phyloP scores from a whole-genome alignment of 53 echinoderm and acorn worm species.

The Crossaster papposus region DNA sequence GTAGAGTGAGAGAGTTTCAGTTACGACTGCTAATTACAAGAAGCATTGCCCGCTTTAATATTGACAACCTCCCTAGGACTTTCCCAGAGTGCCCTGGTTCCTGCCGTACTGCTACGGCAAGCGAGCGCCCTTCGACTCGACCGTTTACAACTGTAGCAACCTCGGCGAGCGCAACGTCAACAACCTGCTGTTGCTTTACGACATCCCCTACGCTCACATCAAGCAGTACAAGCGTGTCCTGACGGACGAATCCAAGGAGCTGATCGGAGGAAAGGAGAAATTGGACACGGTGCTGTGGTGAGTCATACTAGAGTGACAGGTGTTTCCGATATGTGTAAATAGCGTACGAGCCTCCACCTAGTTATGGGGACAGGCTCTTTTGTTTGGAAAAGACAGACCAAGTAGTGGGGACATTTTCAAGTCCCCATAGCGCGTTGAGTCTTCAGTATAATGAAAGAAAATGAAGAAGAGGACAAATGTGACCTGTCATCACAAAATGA shows the following conservation, averaged over 20 bases:
- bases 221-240: constrained; percentile 61
- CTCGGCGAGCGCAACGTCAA: constrained; percentile 78
- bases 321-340: too few relatives aligned
- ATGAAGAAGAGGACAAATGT: too few relatives aligned
- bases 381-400: too few relatives aligned
- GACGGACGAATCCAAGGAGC: constrained; percentile 70
- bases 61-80: not conserved
- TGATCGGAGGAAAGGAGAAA: constrained; percentile 77
- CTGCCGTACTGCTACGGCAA: constrained; percentile 85
- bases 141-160: constrained; percentile 67
- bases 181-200: constrained; percentile 59
- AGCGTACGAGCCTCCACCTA: too few relatives aligned
- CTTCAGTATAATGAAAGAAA: too few relatives aligned
- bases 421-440: too few relatives aligned
- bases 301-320: not conserved
- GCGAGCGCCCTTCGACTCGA: constrained; percentile 67
- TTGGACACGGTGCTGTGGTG: constrained; percentile 87
- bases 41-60: not conserved
- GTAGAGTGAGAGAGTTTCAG: too few relatives aligned
- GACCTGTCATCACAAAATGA: too few relatives aligned
- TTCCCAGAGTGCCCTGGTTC: constrained; percentile 75
- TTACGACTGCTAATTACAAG: not conserved
- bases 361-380: too few relatives aligned
- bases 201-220: constrained; percentile 86
- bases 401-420: too few relatives aligned